Percentiles rank a stretch among this genome's conserved stretches.
Conservation (phyloP, 2,113 vertebrate genomes). For the Bostrychus sinensis region DNA sequence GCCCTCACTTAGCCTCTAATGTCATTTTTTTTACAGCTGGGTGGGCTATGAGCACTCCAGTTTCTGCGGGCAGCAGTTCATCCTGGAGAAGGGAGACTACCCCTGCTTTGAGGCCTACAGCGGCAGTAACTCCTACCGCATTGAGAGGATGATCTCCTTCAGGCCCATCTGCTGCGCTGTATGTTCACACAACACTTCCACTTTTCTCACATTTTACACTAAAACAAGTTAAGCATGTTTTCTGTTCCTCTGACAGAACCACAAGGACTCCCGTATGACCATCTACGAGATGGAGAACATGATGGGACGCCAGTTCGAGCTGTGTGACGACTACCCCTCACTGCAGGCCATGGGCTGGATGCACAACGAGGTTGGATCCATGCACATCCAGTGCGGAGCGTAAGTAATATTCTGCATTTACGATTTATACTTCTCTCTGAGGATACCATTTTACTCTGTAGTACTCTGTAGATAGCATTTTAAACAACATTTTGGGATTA, state of each 20-base stretch:
- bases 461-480: no score
- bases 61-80: constrained; percentile 95
- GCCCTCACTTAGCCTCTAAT: background rate
- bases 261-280: constrained; percentile 93
- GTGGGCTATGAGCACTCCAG: constrained; percentile 95
- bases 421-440: no score
- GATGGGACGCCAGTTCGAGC: constrained; percentile 90
- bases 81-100: constrained; percentile 97
- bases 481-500: no score
- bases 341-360: constrained; percentile 98
- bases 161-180: constrained; percentile 95
- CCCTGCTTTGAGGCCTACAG: constrained; percentile 96
- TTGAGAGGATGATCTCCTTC: constrained; percentile 96
- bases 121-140: constrained; percentile 94
- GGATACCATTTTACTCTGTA: no score
- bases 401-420: constrained; percentile 77
- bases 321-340: constrained; percentile 92
- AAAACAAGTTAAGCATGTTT: background rate
- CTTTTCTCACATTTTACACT: background rate
- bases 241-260: constrained; percentile 78
- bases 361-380: constrained; percentile 94
- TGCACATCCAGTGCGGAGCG: constrained; percentile 90
- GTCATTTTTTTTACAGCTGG: constrained; percentile 81
- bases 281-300: constrained; percentile 94
- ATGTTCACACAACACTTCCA: constrained; percentile 56